Base-by-base conservation (phyloP, 2,113 vertebrate genomes). In the Phrynosoma blainvillii region DNA sequence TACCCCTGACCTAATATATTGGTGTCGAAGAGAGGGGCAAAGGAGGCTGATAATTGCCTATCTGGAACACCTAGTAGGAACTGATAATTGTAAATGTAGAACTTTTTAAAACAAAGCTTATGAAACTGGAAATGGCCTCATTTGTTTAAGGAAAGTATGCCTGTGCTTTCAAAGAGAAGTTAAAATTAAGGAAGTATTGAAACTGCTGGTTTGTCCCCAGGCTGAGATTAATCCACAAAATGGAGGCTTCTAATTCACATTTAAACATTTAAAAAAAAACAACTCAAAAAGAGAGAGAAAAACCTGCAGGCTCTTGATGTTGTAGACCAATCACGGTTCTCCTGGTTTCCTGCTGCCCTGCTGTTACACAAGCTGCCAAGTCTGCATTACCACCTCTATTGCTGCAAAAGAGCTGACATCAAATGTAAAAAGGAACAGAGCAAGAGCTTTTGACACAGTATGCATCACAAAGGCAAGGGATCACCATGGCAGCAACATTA, bases 401-500 rank as follows among this genome's bases (percentile, higher is more conserved):
- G 85, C 82, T 86, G 18, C 76, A 82, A 92, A 77, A 77, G 89
- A 91, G 87, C 80, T 91, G 80, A 36, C 90, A 91, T 7, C 88
- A 70, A 84, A 59, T 16, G n/a, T 78, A 91, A 91, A 84, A 90
- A 54, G 89, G 86, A 93, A 62, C 76, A 83, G 86, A 27, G 89
- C 89, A 88, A 93, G 85, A 75, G 91, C 89, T 91, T 91, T 91
- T 88, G 86, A 89, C 88, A 78, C 89, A 89, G 92, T 14, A 1
- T 93, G 92, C 87, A 89, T 84, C 87, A 90, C 91, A 91, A 91
- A 86, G 87, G 92, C 87, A 89, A 86, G 86, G 87, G 89, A 94
- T 96, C 95, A 93, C 94, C 93, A 94, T 95, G 94, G 92, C 90
- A 95, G 95, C 93, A 80, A 81, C 7, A 59, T 90, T 93, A 93